Evolutionary conservation across 1,140 invertebrate species (phyloP).

Genomic region (Colletes gigas): DNA sequence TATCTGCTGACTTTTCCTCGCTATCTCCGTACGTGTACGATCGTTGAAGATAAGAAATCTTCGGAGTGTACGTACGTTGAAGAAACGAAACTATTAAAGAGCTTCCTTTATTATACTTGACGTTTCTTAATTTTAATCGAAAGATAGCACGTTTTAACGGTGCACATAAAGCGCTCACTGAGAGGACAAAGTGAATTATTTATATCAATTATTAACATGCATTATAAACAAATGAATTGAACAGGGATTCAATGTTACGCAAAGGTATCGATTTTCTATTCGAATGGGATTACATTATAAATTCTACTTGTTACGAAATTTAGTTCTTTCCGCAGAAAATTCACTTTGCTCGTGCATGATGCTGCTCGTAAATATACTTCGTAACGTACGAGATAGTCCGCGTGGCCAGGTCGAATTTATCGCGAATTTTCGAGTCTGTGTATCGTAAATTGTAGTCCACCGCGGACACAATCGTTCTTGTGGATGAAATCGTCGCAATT

Average conservation of each 20-base stretch:
- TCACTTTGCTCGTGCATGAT: background rate
- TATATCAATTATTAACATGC: background rate
- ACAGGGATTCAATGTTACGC: background rate
- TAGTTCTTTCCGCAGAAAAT: slow-evolving; percentile 16
- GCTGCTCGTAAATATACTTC: slow-evolving; percentile 23
- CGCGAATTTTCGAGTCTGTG: slow-evolving; percentile 30
- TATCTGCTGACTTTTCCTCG: background rate
- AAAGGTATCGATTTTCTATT: background rate
- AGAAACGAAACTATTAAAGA: too few species aligned
- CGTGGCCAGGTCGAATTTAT: slow-evolving; percentile 5
- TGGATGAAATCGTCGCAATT: slow-evolving; percentile 38
- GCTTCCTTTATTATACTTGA: too few species aligned
- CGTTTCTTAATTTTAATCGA: too few species aligned
- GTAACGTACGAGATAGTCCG: background rate
- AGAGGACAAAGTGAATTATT: too few species aligned
- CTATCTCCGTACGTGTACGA: background rate
- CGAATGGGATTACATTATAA: background rate
- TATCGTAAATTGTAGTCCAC: slow-evolving; percentile 35
- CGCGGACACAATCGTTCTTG: slow-evolving; percentile 23
- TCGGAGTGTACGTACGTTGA: too few species aligned
- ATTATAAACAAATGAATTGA: background rate
- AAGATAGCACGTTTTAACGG: too few species aligned
- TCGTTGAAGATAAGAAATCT: too few species aligned
- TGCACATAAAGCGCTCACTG: too few species aligned
- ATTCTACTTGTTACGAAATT: slow-evolving; percentile 4